Evolutionary conservation across 2,888 invertebrate species (phyloP).

Genomic region (Amiota minor): DNA sequence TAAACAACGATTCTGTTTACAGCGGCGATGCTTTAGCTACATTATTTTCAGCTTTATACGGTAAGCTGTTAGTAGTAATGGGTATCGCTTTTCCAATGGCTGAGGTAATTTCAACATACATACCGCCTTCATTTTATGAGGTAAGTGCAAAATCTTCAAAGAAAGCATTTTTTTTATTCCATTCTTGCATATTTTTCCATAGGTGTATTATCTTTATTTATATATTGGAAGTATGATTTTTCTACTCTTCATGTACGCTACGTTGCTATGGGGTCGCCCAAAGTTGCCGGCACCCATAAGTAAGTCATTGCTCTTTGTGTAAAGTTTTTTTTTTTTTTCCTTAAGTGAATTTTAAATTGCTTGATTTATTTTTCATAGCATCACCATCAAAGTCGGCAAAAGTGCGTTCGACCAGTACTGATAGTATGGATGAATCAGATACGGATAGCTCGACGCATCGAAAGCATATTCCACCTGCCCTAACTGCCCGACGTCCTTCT

Average conservation of each 20-base stretch:
- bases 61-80: constrained; percentile 93
- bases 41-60: constrained; percentile 93
- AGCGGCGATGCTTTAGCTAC: constrained; percentile 90
- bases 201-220: constrained; percentile 90
- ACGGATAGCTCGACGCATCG: constrained; percentile 72
- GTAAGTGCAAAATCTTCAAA: constrained; percentile 73
- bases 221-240: constrained; percentile 91
- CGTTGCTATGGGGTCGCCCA: constrained; percentile 81
- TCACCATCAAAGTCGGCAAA: constrained; percentile 70
- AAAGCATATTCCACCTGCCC: constrained; percentile 74
- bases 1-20: constrained; percentile 36
- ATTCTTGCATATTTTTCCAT: constrained; percentile 40
- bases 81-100: constrained; percentile 96
- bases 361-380: constrained; percentile 51
- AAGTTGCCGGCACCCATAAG: constrained; percentile 76
- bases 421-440: constrained; percentile 77
- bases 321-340: constrained; percentile 2
- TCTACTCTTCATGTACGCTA: constrained; percentile 87
- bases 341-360: background rate
- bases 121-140: constrained; percentile 94
- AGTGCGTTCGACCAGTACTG: constrained; percentile 72
- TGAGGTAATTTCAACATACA: constrained; percentile 94
- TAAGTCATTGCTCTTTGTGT: constrained; percentile 70
- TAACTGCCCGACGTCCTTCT: constrained; percentile 74
- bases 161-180: background rate